Evolutionary conservation across 2,113 vertebrate genomes (phyloP).

Genomic region (Myrmophylax atrothorax): DNA sequence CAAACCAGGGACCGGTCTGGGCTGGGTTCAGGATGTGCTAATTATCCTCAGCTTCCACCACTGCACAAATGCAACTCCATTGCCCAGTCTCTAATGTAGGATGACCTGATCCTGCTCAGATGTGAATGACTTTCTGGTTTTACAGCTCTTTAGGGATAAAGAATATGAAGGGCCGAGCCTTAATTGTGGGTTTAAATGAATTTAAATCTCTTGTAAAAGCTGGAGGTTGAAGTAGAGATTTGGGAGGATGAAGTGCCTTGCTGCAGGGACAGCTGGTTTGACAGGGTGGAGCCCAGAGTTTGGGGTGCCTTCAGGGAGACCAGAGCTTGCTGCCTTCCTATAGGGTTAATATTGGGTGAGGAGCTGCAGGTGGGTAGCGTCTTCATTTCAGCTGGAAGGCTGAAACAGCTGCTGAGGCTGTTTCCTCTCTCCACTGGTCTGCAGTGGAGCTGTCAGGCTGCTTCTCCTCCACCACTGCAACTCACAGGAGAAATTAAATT

Average conservation of each 20-base stretch:
- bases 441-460: background rate
- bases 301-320: background rate
- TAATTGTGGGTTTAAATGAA: background rate
- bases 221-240: background rate
- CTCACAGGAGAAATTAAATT: background rate
- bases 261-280: background rate
- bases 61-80: background rate
- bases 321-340: background rate
- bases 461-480: background rate
- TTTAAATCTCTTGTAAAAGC: background rate
- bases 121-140: constrained; percentile 11
- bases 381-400: background rate
- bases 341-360: background rate
- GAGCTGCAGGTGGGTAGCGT: background rate
- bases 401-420: background rate
- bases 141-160: background rate
- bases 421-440: background rate
- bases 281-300: background rate
- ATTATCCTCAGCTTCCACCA: background rate
- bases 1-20: background rate
- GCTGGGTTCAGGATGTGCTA: background rate
- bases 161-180: background rate
- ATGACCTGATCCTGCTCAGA: background rate
- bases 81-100: background rate
- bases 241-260: background rate